Evolutionary conservation across 2,797 vertebrate genomes (phyloP), one percentile per base, ranked within the genome.

Genomic region (Acipenser transmontanus): DNA sequence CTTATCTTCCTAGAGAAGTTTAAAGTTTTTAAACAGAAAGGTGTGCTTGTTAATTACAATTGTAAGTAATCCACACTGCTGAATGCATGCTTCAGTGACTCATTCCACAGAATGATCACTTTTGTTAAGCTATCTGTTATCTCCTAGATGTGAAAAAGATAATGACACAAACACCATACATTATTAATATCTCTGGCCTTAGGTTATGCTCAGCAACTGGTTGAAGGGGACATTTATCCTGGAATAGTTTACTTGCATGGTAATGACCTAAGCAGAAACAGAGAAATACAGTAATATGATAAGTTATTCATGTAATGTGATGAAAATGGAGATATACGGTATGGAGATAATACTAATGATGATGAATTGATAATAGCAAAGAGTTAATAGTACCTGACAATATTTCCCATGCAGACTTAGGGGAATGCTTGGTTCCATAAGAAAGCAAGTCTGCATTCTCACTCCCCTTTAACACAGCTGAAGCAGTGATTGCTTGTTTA

Each of bases 11-110:
- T 69, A 67, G 72, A 59, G 72, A 34, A 34, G 34, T 34, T 34
- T 34, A 76, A 76, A 75, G 49, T 75, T 72, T 64, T 80, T 72
- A 72, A 68, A 72, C 80, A 82, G 76, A 79, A 78, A 34, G 34
- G 81, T 83, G 78, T 66, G 66, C 70, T 76, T 62, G 59, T 82
- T 85, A 85, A 88, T 85, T 85, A 82, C 80, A 64, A 79, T 73
- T 75, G 76, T 83, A 81, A 87, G 83, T 85, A 80, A 76, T 70
- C 83, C 83, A 80, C 72, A 81, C 34, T 34, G 77, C 81, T 78
- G 76, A 78, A 81, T 79, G 76, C 64, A 72, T 79, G 77, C 72
- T 67, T n/a, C 54, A n/a, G 11, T 57, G 54, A 57, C 14, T 81
- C 78, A 69, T 80, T 82, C 66, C 47, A 63, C 79, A 68, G 72